These are phyloP conservation scores for Kuschelorhynchus macadamiae DNA, from an alignment of 2,888 invertebrate species.

Conservation along the genomic window DNA sequence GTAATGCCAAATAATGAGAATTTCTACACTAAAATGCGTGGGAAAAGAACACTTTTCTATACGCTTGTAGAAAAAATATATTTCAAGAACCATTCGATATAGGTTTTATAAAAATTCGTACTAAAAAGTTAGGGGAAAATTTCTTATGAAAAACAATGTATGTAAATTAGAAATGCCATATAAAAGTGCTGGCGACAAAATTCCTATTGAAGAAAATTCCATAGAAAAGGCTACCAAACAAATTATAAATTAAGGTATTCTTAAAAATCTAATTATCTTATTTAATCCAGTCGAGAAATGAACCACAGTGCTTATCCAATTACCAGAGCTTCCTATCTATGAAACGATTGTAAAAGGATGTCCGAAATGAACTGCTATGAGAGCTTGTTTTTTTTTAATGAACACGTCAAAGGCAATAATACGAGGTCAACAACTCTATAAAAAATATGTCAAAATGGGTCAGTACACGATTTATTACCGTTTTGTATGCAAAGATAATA, in stretches of 20 bases:
- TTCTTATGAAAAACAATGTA: no score
- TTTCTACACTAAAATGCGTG: no score
- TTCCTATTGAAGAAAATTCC: neutral
- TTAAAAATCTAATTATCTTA: slow-evolving; percentile 36
- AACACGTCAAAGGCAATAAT: slow-evolving; percentile 14
- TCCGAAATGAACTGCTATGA: slow-evolving; percentile 40
- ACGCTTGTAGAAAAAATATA: no score
- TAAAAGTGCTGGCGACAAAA: no score
- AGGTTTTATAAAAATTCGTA: no score
- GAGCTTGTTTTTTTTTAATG: slow-evolving; percentile 34
- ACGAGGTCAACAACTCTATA: slow-evolving; percentile 37
- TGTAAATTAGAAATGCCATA: no score
- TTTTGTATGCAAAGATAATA: no score
- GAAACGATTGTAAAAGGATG: slow-evolving; percentile 33
- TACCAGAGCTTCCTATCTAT: slow-evolving; percentile 28
- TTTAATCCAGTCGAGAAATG: slow-evolving; percentile 32
- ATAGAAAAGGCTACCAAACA: neutral
- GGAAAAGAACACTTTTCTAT: no score
- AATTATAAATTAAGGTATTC: neutral
- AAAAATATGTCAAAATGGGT: slow-evolving; percentile 28
- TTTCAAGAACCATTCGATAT: no score
- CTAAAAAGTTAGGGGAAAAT: no score
- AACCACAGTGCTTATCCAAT: slow-evolving; percentile 34
- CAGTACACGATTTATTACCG: no score
- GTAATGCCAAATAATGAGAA: no score